phyloP scores from a whole-genome alignment of 2,888 invertebrate genomes.

The Sipha maydis region DNA sequence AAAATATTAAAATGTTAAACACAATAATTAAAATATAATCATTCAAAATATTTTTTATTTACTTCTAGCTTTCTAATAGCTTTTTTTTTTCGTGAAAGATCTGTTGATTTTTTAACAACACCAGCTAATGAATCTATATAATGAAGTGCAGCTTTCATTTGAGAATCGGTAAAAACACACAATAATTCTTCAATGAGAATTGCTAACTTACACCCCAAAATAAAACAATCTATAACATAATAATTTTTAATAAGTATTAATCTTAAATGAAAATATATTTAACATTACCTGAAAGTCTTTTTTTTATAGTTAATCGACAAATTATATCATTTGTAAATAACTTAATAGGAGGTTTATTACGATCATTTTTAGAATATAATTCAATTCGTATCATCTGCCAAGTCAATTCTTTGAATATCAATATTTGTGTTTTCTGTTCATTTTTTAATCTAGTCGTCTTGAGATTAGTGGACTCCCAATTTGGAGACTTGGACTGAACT shows the following conservation, averaged over 20 bases:
- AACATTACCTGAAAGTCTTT: conserved; percentile 80
- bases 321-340: conserved; percentile 93
- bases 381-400: conserved; percentile 98
- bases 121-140: conserved; percentile 87
- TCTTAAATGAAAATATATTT: conserved; percentile 1
- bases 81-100: conserved; percentile 82
- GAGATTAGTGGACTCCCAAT: conserved; percentile 88
- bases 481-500: conserved; percentile 93
- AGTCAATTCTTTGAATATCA: conserved; percentile 96
- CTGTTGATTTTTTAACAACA: conserved; percentile 83
- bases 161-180: conserved; percentile 97
- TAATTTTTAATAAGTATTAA: conserved; percentile 13
- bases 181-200: conserved; percentile 94
- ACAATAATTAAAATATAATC: conserved; percentile 16
- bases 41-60: conserved; percentile 60
- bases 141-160: conserved; percentile 90
- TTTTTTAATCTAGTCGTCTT: conserved; percentile 92
- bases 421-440: conserved; percentile 84
- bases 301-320: conserved; percentile 95
- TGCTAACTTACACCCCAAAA: conserved; percentile 90
- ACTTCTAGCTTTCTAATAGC: conserved; percentile 86
- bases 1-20: conserved; percentile 29
- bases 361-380: conserved; percentile 84
- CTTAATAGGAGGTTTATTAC: conserved; percentile 85
- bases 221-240: conserved; percentile 82